A percentile compares a stretch with the other conserved stretches of the same genome.
Evolutionary conservation across 2,888 invertebrate species (phyloP).

Genomic region (Agrotis clavis): DNA sequence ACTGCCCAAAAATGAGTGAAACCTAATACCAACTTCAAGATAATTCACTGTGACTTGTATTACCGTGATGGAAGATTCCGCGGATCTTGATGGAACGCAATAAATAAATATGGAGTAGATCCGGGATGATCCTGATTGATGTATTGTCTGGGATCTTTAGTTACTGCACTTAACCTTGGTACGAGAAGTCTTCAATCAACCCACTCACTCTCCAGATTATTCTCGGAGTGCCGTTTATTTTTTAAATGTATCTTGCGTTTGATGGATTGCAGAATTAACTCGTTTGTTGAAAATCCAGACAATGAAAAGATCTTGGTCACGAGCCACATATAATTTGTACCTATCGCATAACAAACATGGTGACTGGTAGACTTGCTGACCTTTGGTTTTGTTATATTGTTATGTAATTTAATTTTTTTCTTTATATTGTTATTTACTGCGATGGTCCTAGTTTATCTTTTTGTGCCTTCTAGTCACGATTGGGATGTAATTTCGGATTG

Average conservation of each 20-base stretch:
- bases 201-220: conserved; percentile 42
- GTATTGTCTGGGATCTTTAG: conserved; percentile 67
- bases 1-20: background rate
- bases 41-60: conserved; percentile 40
- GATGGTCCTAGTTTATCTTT: too few species aligned
- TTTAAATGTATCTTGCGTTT: conserved; percentile 29
- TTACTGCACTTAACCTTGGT: conserved; percentile 55
- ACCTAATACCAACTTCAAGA: conserved; percentile 14
- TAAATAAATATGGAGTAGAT: conserved; percentile 75
- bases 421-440: too few species aligned
- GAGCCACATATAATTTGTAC: background rate
- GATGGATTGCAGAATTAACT: conserved; percentile 27
- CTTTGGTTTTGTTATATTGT: too few species aligned
- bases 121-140: conserved; percentile 78
- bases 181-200: conserved; percentile 46
- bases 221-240: conserved; percentile 18
- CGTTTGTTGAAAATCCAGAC: background rate
- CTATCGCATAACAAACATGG: too few species aligned
- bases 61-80: conserved; percentile 21
- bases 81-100: conserved; percentile 62
- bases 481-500: too few species aligned
- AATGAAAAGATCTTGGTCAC: background rate
- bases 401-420: too few species aligned
- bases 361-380: too few species aligned
- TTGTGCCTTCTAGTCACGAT: too few species aligned